Evolutionary conservation across 2,888 invertebrate species (phyloP).

Genomic region (Aelia acuminata): DNA sequence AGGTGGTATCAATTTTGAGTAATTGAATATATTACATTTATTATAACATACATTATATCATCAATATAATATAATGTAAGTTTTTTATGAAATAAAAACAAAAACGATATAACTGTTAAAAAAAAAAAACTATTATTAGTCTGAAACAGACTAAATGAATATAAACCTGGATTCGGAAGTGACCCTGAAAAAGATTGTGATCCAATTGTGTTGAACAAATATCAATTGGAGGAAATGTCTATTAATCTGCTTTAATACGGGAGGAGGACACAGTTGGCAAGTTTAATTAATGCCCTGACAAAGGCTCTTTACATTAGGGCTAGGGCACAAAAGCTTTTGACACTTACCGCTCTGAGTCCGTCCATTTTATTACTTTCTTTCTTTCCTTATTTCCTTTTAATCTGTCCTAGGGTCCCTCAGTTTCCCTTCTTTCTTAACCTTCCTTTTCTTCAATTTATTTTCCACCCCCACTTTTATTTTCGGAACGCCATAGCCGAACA

Average conservation of each 20-base stretch:
- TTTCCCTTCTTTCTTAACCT: not conserved
- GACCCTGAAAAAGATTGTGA: not conserved
- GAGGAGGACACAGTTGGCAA: not conserved
- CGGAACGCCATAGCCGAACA: not conserved
- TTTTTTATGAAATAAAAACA: too few species aligned
- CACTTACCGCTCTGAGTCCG: not conserved
- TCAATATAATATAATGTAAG: too few species aligned
- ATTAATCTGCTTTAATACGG: not conserved
- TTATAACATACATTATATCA: too few species aligned
- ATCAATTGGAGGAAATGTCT: constrained; percentile 46
- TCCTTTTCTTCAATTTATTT: not conserved
- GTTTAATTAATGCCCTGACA: constrained; percentile 47
- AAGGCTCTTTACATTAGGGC: constrained; percentile 24
- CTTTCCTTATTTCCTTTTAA: constrained; percentile 34
- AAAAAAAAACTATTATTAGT: not conserved
- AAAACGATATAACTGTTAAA: too few species aligned
- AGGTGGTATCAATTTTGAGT: too few species aligned
- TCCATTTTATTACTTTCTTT: constrained; percentile 44
- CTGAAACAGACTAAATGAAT: not conserved
- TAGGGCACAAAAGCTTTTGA: constrained; percentile 32
- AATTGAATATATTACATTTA: too few species aligned
- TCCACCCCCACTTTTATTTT: not conserved
- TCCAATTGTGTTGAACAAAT: constrained; percentile 33
- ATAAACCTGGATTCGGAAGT: not conserved
- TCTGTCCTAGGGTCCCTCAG: not conserved